Evolutionary conservation across 2,888 invertebrate species (phyloP).

Genomic region (Drosophila cognata): DNA sequence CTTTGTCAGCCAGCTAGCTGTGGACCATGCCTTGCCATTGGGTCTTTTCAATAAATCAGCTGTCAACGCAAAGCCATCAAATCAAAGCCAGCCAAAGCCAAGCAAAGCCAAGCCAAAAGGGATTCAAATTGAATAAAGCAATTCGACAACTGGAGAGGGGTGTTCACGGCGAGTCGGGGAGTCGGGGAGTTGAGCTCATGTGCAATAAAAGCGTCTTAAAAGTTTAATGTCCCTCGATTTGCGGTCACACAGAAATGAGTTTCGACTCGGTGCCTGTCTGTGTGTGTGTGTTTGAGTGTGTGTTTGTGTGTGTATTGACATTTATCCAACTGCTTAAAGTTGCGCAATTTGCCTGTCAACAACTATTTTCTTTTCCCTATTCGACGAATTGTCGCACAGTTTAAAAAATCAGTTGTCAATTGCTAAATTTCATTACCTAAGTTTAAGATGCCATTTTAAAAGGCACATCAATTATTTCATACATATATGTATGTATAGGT

Average conservation of each 20-base stretch:
- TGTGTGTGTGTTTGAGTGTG: conserved; percentile 14
- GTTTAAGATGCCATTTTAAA: neutral
- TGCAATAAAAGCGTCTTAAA: conserved; percentile 79
- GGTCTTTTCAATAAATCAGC: conserved; percentile 62
- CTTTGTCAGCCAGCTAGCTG: conserved; percentile 12
- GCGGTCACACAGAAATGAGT: conserved; percentile 67
- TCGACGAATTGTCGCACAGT: neutral
- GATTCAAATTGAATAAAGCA: conserved; percentile 64
- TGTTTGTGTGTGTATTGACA: conserved; percentile 12
- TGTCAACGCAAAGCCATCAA: conserved; percentile 66
- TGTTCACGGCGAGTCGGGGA: conserved; percentile 23
- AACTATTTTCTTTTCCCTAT: neutral
- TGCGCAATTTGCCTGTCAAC: conserved; percentile 20
- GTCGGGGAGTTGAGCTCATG: conserved; percentile 38
- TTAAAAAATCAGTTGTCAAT: conserved; percentile 1
- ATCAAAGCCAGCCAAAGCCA: conserved; percentile 56
- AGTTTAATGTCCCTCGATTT: conserved; percentile 74
- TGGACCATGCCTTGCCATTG: conserved; percentile 30
- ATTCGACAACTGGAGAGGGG: conserved; percentile 24
- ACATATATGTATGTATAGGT: neutral
- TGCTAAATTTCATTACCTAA: neutral
- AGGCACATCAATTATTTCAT: neutral
- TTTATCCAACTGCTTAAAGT: conserved; percentile 18
- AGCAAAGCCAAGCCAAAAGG: conserved; percentile 38
- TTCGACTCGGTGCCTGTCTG: conserved; percentile 41